These are phyloP conservation scores for Diarsia brunnea DNA, from an alignment of 2,888 invertebrate species.

Conservation along the genomic window DNA sequence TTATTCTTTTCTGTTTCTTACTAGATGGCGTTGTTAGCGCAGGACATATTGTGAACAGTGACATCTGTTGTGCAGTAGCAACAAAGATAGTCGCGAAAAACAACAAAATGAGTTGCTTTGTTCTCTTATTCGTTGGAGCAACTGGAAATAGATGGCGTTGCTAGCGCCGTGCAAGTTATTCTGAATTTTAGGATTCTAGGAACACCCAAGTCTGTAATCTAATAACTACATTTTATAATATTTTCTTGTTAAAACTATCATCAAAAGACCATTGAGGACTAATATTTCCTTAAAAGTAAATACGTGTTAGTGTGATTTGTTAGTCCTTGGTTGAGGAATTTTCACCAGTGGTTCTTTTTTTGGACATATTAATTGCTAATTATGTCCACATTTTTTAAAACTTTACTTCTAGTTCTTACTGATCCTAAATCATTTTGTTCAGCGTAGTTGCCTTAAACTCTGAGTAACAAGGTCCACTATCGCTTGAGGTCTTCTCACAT, in stretches of 20 bases:
- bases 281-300: not conserved
- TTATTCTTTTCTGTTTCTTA: not conserved
- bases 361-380: not conserved
- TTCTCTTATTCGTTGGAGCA: not conserved
- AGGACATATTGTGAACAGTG: conserved; percentile 14
- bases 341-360: conserved; percentile 1
- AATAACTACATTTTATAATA: not conserved
- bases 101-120: conserved; percentile 26
- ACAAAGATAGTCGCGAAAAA: too few relatives aligned
- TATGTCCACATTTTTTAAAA: not conserved
- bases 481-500: conserved; percentile 59
- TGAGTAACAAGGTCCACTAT: conserved; percentile 58
- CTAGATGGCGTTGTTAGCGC: conserved; percentile 4
- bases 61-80: conserved; percentile 72
- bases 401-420: not conserved
- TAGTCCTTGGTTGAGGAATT: not conserved
- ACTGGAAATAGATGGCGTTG: conserved; percentile 48
- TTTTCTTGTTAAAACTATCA: not conserved
- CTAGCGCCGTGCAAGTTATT: conserved; percentile 9
- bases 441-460: conserved; percentile 8
- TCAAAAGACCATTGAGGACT: not conserved
- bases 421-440: not conserved
- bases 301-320: not conserved
- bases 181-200: too few relatives aligned
- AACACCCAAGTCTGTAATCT: not conserved